phyloP scores from a whole-genome alignment of 2,888 invertebrate species.

The Chymomyza procnemis region DNA sequence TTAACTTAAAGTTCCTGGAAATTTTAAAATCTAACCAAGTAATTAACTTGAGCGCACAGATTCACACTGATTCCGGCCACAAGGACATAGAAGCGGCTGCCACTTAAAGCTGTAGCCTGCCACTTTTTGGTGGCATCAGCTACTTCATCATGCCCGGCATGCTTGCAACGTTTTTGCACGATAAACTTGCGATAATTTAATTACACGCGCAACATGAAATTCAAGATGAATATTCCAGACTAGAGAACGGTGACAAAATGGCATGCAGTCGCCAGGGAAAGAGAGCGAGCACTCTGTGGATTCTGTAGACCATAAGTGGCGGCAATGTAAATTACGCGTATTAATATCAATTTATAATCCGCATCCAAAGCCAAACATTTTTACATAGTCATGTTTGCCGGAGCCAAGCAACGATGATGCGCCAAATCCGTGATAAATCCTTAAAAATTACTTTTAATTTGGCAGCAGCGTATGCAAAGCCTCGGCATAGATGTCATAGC shows the following conservation, averaged over 20 bases:
- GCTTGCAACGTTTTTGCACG: slow-evolving; percentile 39
- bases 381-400: slow-evolving; percentile 5
- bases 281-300: slow-evolving; percentile 17
- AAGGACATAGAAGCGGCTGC: slow-evolving; percentile 1
- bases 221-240: slow-evolving; percentile 16
- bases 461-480: slow-evolving; percentile 50
- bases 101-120: slow-evolving; percentile 7
- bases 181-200: slow-evolving; percentile 59
- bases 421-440: slow-evolving; percentile 65
- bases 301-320: slow-evolving; percentile 44
- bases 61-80: background rate
- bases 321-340: slow-evolving; percentile 58
- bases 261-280: background rate
- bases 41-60: slow-evolving; percentile 41
- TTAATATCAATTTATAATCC: slow-evolving; percentile 66
- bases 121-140: slow-evolving; percentile 17
- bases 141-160: slow-evolving; percentile 2
- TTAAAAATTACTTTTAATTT: slow-evolving; percentile 66
- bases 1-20: slow-evolving; percentile 34
- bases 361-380: slow-evolving; percentile 45
- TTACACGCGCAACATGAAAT: slow-evolving; percentile 51
- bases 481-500: slow-evolving; percentile 46
- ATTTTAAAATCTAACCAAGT: slow-evolving; percentile 3
- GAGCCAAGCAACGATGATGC: slow-evolving; percentile 43
- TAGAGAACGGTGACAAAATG: background rate